Evolutionary conservation across 2,797 vertebrate genomes (phyloP).

Genomic region (Schizopygopsis pylzovi): DNA sequence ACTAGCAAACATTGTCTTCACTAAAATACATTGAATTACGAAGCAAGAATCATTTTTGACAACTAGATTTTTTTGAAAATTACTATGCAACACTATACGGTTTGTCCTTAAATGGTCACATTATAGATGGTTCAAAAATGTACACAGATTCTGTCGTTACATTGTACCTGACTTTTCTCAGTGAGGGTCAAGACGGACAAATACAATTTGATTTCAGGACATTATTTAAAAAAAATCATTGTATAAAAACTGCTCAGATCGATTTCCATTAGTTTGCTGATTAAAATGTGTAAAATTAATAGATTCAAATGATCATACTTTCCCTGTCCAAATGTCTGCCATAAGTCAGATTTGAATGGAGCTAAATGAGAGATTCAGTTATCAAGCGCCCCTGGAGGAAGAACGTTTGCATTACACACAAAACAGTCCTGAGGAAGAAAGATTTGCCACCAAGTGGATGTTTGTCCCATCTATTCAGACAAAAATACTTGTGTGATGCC

Average conservation of each 20-base stretch:
- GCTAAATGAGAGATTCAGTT: not conserved
- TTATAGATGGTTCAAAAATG: not conserved
- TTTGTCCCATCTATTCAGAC: not conserved
- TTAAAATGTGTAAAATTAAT: not conserved
- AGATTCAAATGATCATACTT: not conserved
- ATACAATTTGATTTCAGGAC: too few relatives aligned
- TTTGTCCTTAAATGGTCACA: not conserved
- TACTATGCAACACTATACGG: not conserved
- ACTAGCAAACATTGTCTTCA: not conserved
- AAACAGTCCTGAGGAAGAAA: not conserved
- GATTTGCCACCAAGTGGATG: not conserved
- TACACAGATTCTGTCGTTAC: not conserved
- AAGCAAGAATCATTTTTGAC: not conserved
- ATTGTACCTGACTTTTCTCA: not conserved
- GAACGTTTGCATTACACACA: too few relatives aligned
- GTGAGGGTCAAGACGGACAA: too few relatives aligned
- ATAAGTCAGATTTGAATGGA: not conserved
- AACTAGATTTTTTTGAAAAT: not conserved
- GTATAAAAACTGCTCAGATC: not conserved
- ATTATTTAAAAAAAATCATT: not conserved
- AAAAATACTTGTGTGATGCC: slow-evolving; percentile 10
- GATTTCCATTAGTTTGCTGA: not conserved
- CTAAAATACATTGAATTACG: not conserved
- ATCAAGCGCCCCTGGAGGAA: not conserved
- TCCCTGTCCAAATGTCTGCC: not conserved